Base-by-base conservation (phyloP, 1,140 invertebrate species). In the Aphaenogaster ashmeadi region DNA sequence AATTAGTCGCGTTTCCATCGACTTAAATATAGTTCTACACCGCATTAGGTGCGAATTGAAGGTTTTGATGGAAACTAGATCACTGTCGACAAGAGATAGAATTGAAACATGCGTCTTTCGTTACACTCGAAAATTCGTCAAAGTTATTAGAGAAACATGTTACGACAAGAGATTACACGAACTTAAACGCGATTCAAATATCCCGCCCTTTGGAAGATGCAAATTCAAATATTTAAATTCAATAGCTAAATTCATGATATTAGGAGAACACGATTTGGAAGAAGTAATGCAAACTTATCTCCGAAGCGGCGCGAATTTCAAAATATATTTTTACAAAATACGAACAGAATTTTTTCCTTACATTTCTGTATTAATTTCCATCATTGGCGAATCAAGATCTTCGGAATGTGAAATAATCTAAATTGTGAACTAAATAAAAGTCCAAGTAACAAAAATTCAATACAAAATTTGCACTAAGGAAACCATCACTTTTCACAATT, bases 171-270 rank as follows among this genome's bases (percentile, higher is more conserved):
- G 9, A 36, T 66, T 67, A 67, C 5, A 44, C 8, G 1, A 67
- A n/a, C 18, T 67, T 21, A 67, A n/a, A 38, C 36, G 18, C n/a
- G 9, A 44, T 44, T 67, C 38, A 11, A 67, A 67, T 67, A 41
- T 44, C 64, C 18, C n/a, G 38, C 11, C 3, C 36, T 66, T 66
- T 4, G 0, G 4, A 66, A 44, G 38, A 44, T 67, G 38, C n/a
- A 44, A 66, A 67, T 67, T 67, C n/a, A 64, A 11, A 21, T 44
- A 67, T 44, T 41, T 67, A 67, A 67, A 67, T 67, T 67, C n/a
- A 13, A 38, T 21, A 67, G n/a, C n/a, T 67, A 67, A 67, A 44
- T 67, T 67, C 38, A 13, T 9, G n/a, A 44, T 67, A 67, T 21
- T 13, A 67, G n/a, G 64, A 67, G n/a, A 44, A 67, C n/a, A 67